Percentiles rank a stretch among this genome's conserved stretches.
Evolutionary conservation across 2,113 vertebrate species (phyloP).

Genomic region (Rhadina sibilatrix): DNA sequence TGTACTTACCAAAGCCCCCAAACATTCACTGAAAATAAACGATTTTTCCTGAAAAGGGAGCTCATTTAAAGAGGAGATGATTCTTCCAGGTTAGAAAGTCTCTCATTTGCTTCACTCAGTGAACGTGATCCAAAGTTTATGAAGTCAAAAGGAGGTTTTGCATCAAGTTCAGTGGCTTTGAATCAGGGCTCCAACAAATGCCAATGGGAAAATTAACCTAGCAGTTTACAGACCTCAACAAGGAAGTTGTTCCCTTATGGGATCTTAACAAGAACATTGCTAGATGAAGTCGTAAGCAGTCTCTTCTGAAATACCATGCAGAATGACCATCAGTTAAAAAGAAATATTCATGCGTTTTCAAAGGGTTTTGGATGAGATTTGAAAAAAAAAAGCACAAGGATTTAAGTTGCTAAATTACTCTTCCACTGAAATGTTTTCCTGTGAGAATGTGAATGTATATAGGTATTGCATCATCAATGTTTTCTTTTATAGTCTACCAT

Average conservation of each 20-base stretch:
- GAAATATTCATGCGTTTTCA: neutral
- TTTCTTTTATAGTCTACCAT: neutral
- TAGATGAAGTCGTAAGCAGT: neutral
- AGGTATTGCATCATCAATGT: neutral
- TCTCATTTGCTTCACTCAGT: neutral
- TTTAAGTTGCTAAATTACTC: neutral
- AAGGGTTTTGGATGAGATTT: neutral
- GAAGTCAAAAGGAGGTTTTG: neutral
- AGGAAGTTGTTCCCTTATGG: neutral
- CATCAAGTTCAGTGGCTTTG: neutral
- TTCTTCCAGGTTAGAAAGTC: neutral
- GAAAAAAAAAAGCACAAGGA: neutral
- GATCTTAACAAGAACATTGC: neutral
- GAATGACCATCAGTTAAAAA: neutral
- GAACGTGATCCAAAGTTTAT: neutral
- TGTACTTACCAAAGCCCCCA: neutral
- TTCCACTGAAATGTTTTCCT: neutral
- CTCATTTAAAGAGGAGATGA: neutral
- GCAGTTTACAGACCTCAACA: neutral
- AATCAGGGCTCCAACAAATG: neutral
- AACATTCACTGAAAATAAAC: neutral
- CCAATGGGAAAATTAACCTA: neutral
- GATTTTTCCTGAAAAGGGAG: neutral
- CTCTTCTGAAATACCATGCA: neutral
- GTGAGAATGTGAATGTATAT: neutral